Evolutionary conservation across 92 coral and sea anemone species (phyloP).

Genomic region (Pocillopora grandis): DNA sequence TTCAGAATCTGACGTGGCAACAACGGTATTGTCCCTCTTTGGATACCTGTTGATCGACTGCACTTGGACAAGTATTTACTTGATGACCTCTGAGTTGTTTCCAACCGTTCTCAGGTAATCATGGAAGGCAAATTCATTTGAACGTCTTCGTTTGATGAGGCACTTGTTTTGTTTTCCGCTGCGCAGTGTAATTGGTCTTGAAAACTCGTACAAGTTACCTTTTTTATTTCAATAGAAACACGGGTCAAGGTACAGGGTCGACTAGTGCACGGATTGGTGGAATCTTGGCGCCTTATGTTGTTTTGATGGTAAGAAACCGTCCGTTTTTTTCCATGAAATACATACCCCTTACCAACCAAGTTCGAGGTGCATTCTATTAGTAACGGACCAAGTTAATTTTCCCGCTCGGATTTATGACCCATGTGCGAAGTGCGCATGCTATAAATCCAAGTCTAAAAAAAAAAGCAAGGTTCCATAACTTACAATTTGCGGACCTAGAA

Average conservation of each 20-base stretch:
- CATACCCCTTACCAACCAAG: too few species aligned
- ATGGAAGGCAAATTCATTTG: too few species aligned
- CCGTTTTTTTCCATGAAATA: neutral
- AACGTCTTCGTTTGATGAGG: neutral
- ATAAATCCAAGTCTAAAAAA: too few species aligned
- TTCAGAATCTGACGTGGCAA: constrained; percentile 43
- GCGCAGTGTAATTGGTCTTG: neutral
- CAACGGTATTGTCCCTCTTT: constrained; percentile 49
- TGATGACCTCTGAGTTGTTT: constrained; percentile 55
- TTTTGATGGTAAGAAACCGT: constrained; percentile 45
- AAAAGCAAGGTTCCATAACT: too few species aligned
- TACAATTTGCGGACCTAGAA: too few species aligned
- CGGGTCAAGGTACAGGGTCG: constrained; percentile 56
- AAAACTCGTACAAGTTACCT: neutral
- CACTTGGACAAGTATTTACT: constrained; percentile 51
- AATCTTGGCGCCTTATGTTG: constrained; percentile 59
- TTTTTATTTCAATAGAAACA: constrained; percentile 34
- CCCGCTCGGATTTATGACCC: too few species aligned
- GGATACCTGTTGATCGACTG: constrained; percentile 51
- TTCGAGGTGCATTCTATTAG: too few species aligned
- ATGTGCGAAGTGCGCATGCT: too few species aligned
- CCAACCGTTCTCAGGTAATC: constrained; percentile 63
- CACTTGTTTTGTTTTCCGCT: neutral
- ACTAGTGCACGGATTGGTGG: constrained; percentile 66
- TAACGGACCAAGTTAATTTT: too few species aligned